Conservation (phyloP, 2,113 vertebrate species). For the Pseudorectes ferrugineus region DNA sequence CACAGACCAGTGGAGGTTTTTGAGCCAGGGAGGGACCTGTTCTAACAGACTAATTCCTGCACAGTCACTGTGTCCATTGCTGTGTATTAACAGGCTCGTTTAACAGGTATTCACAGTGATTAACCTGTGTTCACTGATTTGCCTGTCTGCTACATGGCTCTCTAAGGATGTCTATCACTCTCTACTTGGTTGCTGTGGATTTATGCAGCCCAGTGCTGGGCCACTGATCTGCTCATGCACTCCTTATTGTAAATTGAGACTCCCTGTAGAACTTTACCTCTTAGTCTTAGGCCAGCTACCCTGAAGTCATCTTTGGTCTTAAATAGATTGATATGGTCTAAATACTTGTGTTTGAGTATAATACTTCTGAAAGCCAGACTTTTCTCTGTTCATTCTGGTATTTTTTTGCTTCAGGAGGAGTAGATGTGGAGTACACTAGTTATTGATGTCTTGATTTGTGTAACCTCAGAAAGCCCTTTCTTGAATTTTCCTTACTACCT, state of each 20-base stretch:
- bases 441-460: not conserved
- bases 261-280: not conserved
- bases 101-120: not conserved
- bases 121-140: not conserved
- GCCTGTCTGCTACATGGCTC: not conserved
- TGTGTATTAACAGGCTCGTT: not conserved
- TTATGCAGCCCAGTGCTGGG: not conserved
- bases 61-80: not conserved
- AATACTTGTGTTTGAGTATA: not conserved
- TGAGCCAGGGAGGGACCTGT: not conserved
- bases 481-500: not conserved
- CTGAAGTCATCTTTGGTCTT: not conserved
- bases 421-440: not conserved
- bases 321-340: not conserved
- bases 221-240: not conserved
- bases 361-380: not conserved
- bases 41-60: not conserved
- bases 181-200: not conserved
- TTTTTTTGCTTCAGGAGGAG: not conserved
- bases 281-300: not conserved
- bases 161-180: not conserved
- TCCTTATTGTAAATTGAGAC: not conserved
- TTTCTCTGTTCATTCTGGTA: not conserved
- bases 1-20: not conserved
- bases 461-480: not conserved